phyloP scores from a whole-genome alignment of 2,888 invertebrate genomes.

The Cremastinae sp. region DNA sequence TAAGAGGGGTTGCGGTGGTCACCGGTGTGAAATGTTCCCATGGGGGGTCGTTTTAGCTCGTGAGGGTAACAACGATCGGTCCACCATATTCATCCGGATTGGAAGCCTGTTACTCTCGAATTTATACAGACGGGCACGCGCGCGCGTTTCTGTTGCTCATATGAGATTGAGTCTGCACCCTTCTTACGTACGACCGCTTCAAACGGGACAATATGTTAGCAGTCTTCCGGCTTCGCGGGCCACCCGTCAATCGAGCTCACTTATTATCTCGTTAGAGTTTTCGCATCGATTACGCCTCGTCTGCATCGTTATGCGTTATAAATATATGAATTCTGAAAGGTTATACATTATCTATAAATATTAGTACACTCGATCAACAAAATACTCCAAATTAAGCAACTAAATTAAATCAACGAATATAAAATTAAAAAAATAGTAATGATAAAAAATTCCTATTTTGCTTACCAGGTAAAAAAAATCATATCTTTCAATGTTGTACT shows the following conservation, averaged over 20 bases:
- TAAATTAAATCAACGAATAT: too few relatives aligned
- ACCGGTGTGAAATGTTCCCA: constrained; percentile 80
- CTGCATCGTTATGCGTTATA: too few relatives aligned
- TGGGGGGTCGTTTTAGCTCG: constrained; percentile 72
- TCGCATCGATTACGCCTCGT: constrained; percentile 47
- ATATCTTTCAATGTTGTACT: too few relatives aligned
- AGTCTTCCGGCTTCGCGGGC: constrained; percentile 70
- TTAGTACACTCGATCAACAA: too few relatives aligned
- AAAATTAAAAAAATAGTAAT: too few relatives aligned
- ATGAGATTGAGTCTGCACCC: constrained; percentile 35
- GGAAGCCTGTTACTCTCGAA: constrained; percentile 6
- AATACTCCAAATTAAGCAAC: too few relatives aligned
- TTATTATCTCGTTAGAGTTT: constrained; percentile 63
- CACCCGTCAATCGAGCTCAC: constrained; percentile 56
- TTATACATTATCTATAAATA: too few relatives aligned
- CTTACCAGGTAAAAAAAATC: too few relatives aligned
- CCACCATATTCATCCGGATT: constrained; percentile 35
- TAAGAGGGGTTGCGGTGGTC: constrained; percentile 74
- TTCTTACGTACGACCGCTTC: constrained; percentile 57
- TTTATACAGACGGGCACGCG: constrained; percentile 11
- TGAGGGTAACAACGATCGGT: constrained; percentile 37
- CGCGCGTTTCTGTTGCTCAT: neutral
- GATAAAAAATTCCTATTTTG: too few relatives aligned
- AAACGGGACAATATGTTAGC: constrained; percentile 73
- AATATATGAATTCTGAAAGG: too few relatives aligned